A percentile compares a stretch with the other conserved stretches of the same genome.
phyloP scores from a whole-genome alignment of 2,113 vertebrate species.

The Dipodomys spectabilis region DNA sequence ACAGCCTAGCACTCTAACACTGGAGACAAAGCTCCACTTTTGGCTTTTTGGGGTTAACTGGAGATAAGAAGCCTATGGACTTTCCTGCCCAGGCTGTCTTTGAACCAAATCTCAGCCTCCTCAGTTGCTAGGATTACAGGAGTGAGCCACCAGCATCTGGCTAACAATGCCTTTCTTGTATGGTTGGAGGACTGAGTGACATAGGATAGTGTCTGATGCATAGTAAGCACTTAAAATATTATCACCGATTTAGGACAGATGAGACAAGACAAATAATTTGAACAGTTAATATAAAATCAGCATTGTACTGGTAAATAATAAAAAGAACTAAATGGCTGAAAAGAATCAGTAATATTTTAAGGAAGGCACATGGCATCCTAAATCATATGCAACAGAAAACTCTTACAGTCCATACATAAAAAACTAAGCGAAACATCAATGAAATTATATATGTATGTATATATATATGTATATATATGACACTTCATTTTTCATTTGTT shows the following conservation, averaged over 20 bases:
- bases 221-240: neutral
- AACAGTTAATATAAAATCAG: conserved; percentile 2
- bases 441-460: neutral
- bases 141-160: too few relatives aligned
- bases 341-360: neutral
- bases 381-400: neutral
- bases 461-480: too few relatives aligned
- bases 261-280: conserved; percentile 17
- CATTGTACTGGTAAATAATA: neutral
- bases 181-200: neutral
- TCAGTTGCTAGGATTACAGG: too few relatives aligned
- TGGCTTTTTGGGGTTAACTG: too few relatives aligned
- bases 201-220: neutral
- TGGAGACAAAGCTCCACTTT: too few relatives aligned
- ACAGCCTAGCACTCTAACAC: too few relatives aligned
- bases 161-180: neutral
- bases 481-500: neutral
- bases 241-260: neutral
- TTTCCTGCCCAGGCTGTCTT: too few relatives aligned
- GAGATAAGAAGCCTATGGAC: too few relatives aligned
- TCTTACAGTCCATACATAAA: neutral
- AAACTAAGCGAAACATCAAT: neutral
- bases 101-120: too few relatives aligned
- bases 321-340: neutral
- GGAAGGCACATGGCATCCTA: neutral